Conservation (phyloP, 2,797 vertebrate species). For the Urocyon cinereoargenteus region DNA sequence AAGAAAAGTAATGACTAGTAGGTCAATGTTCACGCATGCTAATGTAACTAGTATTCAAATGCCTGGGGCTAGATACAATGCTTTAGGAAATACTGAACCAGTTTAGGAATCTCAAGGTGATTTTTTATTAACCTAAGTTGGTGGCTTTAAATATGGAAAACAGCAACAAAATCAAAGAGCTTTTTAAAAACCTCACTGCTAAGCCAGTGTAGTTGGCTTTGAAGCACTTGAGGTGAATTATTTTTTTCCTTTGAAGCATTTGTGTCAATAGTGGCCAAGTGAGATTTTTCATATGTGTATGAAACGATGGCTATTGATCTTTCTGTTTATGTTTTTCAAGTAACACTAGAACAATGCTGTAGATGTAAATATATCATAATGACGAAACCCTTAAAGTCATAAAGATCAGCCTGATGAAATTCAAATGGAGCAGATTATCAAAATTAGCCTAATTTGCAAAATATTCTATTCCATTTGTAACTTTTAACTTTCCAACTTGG, state of each 20-base stretch:
- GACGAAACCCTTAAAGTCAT: slow-evolving; percentile 17
- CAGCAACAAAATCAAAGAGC: slow-evolving; percentile 22
- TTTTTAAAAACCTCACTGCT: slow-evolving; percentile 39
- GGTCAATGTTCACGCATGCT: not conserved
- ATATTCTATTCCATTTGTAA: not conserved
- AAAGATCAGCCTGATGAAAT: slow-evolving; percentile 25
- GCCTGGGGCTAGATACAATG: accelerated
- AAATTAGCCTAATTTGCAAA: slow-evolving; percentile 63
- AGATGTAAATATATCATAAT: slow-evolving; percentile 30
- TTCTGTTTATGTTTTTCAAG: not conserved
- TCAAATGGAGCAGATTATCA: slow-evolving; percentile 57
- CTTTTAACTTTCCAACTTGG: slow-evolving; percentile 15
- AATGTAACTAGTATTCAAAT: not conserved
- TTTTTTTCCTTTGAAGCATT: slow-evolving; percentile 75
- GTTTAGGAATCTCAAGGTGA: not conserved
- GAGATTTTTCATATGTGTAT: slow-evolving; percentile 53
- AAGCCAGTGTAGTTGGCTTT: not conserved
- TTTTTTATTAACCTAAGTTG: not conserved
- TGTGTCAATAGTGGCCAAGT: slow-evolving; percentile 50
- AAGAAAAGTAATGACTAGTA: slow-evolving; percentile 11
- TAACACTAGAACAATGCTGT: slow-evolving; percentile 35
- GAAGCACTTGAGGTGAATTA: slow-evolving; percentile 62
- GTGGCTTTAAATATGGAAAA: slow-evolving; percentile 2
- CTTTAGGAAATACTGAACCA: not conserved
- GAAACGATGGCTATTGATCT: slow-evolving; percentile 30